Evolutionary conservation across 2,888 invertebrate genomes (phyloP).

Genomic region (Parnassius orleans): DNA sequence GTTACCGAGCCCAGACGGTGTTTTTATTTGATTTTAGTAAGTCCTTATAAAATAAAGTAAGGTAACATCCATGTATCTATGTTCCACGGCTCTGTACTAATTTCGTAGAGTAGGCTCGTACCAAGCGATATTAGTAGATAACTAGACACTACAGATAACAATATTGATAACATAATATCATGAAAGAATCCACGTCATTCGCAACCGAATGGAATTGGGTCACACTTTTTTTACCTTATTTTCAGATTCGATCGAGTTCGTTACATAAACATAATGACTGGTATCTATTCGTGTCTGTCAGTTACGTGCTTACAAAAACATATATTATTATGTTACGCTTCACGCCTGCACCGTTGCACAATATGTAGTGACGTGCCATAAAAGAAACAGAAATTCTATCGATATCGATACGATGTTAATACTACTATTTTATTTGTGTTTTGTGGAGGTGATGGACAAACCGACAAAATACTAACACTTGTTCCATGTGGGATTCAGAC

Average conservation of each 20-base stretch:
- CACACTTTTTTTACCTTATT: slow-evolving; percentile 25
- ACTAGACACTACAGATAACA: too few species aligned
- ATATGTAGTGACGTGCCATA: slow-evolving; percentile 45
- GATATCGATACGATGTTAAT: slow-evolving; percentile 25
- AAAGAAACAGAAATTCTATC: slow-evolving; percentile 21
- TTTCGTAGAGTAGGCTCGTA: too few species aligned
- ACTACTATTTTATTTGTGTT: too few species aligned
- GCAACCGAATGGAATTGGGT: slow-evolving; percentile 17
- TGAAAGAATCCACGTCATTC: slow-evolving; percentile 13
- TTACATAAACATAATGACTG: slow-evolving; percentile 34
- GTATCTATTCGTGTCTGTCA: slow-evolving; percentile 31
- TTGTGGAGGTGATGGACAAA: too few species aligned
- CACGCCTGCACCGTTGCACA: slow-evolving; percentile 56
- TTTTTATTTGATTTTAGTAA: too few species aligned
- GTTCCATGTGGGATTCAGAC: too few species aligned
- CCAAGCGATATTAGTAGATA: too few species aligned
- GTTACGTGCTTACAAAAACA: slow-evolving; percentile 35
- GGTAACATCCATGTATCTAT: too few species aligned
- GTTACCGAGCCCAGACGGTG: too few species aligned
- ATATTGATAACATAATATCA: slow-evolving; percentile 3
- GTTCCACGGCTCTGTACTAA: too few species aligned
- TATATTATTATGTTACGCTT: slow-evolving; percentile 62
- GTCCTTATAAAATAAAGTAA: too few species aligned
- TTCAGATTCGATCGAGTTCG: slow-evolving; percentile 25
- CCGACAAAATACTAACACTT: too few species aligned